Conservation (phyloP, 53 echinoderm and acorn worm genomes). For the Holothuria leucospilota region DNA sequence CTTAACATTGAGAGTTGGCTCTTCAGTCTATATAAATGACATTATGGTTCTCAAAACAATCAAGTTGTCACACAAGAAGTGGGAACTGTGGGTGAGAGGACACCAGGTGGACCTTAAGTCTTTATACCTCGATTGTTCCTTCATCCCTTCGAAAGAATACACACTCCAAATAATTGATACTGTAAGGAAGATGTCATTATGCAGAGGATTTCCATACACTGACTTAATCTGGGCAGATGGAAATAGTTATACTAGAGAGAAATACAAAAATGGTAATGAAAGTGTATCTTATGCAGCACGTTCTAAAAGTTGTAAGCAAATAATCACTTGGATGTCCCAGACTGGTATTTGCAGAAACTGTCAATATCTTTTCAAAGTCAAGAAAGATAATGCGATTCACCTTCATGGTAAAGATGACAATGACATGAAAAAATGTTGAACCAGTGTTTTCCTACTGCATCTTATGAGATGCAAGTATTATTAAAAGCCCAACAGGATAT, state of each 20-base stretch:
- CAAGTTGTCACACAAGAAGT: background rate
- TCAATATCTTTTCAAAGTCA: background rate
- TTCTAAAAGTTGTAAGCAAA: background rate
- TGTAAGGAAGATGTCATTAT: background rate
- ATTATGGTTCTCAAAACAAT: background rate
- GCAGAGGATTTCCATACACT: background rate
- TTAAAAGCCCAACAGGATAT: constrained; percentile 25
- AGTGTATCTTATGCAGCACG: background rate
- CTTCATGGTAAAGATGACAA: constrained; percentile 16
- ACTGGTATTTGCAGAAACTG: background rate
- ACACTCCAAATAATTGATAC: background rate
- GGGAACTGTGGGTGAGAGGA: background rate
- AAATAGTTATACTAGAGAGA: background rate
- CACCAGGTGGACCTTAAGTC: background rate
- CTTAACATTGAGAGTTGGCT: background rate
- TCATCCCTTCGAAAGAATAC: background rate
- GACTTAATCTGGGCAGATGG: background rate
- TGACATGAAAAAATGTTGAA: constrained; percentile 36
- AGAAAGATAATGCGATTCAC: background rate
- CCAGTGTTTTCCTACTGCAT: background rate
- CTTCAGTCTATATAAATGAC: background rate
- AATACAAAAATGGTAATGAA: background rate
- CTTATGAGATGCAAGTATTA: constrained; percentile 33
- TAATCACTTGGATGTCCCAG: background rate
- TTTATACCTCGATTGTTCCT: background rate